Conservation (phyloP, 2,797 vertebrate genomes). For the Scarus forsteni region DNA sequence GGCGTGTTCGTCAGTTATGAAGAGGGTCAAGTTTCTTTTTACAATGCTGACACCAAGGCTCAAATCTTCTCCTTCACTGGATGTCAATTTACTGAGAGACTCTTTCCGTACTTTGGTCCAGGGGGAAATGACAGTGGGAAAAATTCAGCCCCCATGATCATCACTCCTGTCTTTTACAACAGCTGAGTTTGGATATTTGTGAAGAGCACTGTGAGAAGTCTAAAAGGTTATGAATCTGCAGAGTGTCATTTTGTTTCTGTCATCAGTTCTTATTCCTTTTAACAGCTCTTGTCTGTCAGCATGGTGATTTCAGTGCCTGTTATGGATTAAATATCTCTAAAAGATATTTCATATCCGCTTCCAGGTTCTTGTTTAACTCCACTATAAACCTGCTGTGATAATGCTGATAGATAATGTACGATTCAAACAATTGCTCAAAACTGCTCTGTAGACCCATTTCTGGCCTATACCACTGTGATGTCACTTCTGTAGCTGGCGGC, state of each 20-base stretch:
- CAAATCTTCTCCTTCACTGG: constrained; percentile 65
- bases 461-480: too few species aligned
- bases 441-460: too few species aligned
- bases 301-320: not conserved
- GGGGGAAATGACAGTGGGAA: constrained; percentile 27
- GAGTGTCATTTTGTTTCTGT: constrained; percentile 18
- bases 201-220: not conserved
- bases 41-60: constrained; percentile 52
- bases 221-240: constrained; percentile 9
- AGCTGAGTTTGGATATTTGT: constrained; percentile 14
- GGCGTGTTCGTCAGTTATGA: constrained; percentile 71
- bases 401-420: too few species aligned
- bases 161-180: constrained; percentile 50
- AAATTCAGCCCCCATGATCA: constrained; percentile 63
- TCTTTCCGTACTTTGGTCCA: constrained; percentile 74
- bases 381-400: too few species aligned
- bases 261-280: not conserved
- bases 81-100: constrained; percentile 53
- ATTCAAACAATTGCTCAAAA: too few species aligned
- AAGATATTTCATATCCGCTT: too few species aligned
- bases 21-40: constrained; percentile 62
- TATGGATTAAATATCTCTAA: too few species aligned
- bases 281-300: not conserved
- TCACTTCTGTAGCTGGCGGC: too few species aligned
- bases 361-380: too few species aligned